Conservation (phyloP, 2,888 invertebrate genomes). For the Habrosyne pyritoides region DNA sequence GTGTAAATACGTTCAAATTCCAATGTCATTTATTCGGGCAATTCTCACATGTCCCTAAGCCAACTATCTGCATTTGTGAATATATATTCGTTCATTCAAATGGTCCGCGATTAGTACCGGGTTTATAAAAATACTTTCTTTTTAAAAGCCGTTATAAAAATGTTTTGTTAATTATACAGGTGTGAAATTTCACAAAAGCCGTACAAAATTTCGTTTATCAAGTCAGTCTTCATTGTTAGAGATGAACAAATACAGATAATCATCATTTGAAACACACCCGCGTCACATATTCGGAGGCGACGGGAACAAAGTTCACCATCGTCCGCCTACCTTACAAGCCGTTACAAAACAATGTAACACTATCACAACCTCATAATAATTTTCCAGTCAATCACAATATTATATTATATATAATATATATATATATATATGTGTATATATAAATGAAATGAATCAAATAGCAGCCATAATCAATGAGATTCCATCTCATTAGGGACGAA, state of each 20-base stretch:
- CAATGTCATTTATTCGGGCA: background rate
- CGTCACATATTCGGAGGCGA: background rate
- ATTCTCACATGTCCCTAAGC: background rate
- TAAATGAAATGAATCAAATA: conserved; percentile 14
- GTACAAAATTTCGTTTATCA: too few relatives aligned
- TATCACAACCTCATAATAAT: conserved; percentile 5
- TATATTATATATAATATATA: conserved; percentile 15
- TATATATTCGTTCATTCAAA: background rate
- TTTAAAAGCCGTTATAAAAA: too few relatives aligned
- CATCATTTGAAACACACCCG: background rate
- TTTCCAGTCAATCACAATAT: conserved; percentile 15
- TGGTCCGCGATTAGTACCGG: too few relatives aligned
- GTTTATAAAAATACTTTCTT: too few relatives aligned
- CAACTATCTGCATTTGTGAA: background rate
- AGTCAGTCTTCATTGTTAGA: background rate
- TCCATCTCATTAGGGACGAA: conserved; percentile 46
- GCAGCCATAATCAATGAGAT: conserved; percentile 39
- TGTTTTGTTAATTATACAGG: too few relatives aligned
- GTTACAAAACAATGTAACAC: background rate
- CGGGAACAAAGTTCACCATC: background rate
- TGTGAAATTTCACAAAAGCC: too few relatives aligned
- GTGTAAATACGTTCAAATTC: background rate
- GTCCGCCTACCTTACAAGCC: background rate
- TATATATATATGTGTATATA: conserved; percentile 16
- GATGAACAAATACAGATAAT: background rate